Percentiles rank a stretch among this genome's conserved stretches.
Conservation (phyloP, 2,113 vertebrate genomes). For the Numenius arquata region DNA sequence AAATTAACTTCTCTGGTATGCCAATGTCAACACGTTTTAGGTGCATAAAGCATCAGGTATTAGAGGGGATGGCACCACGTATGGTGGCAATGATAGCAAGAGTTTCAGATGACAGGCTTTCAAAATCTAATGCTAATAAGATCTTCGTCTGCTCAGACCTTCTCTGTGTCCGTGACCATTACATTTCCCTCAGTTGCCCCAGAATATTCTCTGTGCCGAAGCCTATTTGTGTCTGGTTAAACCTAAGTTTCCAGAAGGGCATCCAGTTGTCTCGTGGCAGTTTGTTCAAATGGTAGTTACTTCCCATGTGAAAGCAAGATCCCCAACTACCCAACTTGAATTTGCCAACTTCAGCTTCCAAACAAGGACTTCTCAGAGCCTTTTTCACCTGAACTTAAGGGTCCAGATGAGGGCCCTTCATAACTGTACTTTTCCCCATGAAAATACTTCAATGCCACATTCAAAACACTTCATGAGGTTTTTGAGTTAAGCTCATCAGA, state of each 20-base stretch:
- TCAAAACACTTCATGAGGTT: neutral
- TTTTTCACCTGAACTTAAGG: neutral
- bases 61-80: neutral
- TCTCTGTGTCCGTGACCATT: neutral
- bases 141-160: neutral
- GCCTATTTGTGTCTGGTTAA: neutral
- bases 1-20: neutral
- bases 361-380: neutral
- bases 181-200: neutral
- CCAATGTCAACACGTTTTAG: neutral
- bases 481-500: neutral
- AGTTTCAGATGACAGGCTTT: neutral
- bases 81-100: neutral
- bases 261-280: neutral
- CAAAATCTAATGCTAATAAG: neutral
- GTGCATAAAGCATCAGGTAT: neutral
- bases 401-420: neutral
- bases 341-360: neutral
- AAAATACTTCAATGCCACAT: neutral
- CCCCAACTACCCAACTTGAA: neutral
- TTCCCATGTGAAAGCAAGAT: neutral
- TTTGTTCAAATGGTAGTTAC: neutral
- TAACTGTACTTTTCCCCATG: neutral
- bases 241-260: neutral
- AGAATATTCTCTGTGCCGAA: neutral